Conservation (phyloP, 2,797 vertebrate species). For the Hydrocynus forskahlii region DNA sequence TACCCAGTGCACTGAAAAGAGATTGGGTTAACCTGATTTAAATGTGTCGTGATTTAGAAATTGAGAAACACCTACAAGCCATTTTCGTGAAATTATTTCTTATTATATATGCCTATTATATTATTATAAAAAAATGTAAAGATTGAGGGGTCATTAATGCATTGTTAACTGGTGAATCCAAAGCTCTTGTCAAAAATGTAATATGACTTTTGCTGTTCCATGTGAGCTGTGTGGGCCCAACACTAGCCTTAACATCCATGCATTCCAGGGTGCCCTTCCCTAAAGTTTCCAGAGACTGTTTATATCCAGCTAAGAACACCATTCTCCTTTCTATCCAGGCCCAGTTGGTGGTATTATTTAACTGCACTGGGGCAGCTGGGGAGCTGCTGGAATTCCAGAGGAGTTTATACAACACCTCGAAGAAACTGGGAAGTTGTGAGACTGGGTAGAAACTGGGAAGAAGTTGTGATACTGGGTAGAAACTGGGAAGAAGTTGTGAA, state of each 20-base stretch:
- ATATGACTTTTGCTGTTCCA: background rate
- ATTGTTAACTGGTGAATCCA: conserved; percentile 1
- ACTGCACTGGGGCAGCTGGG: background rate
- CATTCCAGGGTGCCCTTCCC: conserved; percentile 35
- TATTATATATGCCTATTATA: too few relatives aligned
- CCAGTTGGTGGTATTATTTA: conserved; percentile 18
- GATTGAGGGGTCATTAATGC: background rate
- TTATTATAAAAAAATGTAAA: too few relatives aligned
- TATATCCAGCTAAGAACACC: conserved; percentile 21
- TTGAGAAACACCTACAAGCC: background rate
- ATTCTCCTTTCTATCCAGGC: conserved; percentile 4
- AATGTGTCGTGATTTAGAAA: background rate
- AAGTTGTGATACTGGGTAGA: too few relatives aligned
- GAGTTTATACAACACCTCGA: too few relatives aligned
- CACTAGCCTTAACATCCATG: conserved; percentile 39
- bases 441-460: too few relatives aligned
- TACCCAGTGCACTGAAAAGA: too few relatives aligned
- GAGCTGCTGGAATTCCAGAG: too few relatives aligned
- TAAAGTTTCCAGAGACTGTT: conserved; percentile 30
- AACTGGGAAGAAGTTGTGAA: background rate
- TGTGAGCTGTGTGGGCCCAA: conserved; percentile 27
- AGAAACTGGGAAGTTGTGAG: too few relatives aligned
- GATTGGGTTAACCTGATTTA: too few relatives aligned
- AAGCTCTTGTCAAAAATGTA: background rate
- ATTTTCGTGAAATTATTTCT: too few relatives aligned